Evolutionary conservation across 2,888 invertebrate genomes (phyloP).

Genomic region (Carcina quercana): DNA sequence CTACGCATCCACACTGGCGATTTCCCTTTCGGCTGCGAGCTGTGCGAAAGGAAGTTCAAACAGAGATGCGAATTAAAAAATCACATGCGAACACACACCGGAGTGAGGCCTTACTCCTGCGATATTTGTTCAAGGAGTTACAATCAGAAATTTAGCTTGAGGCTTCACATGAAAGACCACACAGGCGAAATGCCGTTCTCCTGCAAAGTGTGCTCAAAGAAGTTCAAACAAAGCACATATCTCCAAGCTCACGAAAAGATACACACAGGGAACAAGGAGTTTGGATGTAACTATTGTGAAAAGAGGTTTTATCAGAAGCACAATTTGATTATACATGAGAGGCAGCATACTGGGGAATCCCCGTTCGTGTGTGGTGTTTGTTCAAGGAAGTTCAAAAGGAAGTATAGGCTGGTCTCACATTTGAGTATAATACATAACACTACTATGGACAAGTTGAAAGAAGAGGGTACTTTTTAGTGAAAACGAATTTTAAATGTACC

Average conservation of each 20-base stretch:
- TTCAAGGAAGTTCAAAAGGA: too few species aligned
- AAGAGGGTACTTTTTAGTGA: too few species aligned
- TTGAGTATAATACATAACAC: neutral
- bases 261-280: constrained; percentile 76
- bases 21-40: too few species aligned
- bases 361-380: constrained; percentile 61
- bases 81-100: too few species aligned
- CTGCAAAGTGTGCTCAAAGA: constrained; percentile 55
- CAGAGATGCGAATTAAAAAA: too few species aligned
- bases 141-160: constrained; percentile 24
- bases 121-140: constrained; percentile 72
- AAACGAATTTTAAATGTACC: too few species aligned
- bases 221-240: neutral
- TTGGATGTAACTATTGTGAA: constrained; percentile 68
- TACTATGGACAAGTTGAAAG: too few species aligned
- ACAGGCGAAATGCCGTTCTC: neutral
- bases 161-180: neutral
- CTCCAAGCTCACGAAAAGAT: constrained; percentile 51
- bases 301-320: constrained; percentile 74
- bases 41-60: too few species aligned
- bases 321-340: constrained; percentile 70
- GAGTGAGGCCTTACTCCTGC: constrained; percentile 74
- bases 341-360: constrained; percentile 70
- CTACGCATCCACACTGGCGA: too few species aligned
- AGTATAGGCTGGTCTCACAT: too few species aligned